Conservation (phyloP, 2,888 invertebrate species). For the Malacosoma neustria region DNA sequence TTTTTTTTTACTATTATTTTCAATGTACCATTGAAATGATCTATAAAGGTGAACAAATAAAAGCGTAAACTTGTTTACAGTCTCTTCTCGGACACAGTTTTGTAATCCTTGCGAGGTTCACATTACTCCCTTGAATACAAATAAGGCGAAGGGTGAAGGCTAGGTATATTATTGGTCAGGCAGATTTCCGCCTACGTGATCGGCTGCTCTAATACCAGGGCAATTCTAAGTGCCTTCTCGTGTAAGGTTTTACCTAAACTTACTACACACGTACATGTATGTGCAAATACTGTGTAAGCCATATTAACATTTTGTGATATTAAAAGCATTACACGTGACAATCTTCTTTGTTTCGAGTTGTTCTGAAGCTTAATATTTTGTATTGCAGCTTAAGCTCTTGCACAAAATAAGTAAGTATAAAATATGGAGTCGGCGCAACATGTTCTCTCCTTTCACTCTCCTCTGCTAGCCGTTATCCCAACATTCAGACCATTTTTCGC, state of each 20-base stretch:
- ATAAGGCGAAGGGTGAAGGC: conserved; percentile 48
- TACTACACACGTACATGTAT: not conserved
- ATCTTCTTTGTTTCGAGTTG: too few relatives aligned
- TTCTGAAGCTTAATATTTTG: too few relatives aligned
- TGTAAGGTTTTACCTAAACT: conserved; percentile 16
- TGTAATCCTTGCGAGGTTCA: conserved; percentile 41
- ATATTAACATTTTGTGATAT: too few relatives aligned
- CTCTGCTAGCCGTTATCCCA: too few relatives aligned
- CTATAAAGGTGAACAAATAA: conserved; percentile 22
- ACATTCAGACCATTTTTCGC: too few relatives aligned
- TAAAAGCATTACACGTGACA: too few relatives aligned
- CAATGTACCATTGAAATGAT: not conserved
- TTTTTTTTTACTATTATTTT: too few relatives aligned
- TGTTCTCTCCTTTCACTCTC: too few relatives aligned
- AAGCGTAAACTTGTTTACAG: conserved; percentile 46
- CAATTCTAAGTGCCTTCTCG: conserved; percentile 44
- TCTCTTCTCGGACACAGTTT: conserved; percentile 41
- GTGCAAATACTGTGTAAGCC: too few relatives aligned
- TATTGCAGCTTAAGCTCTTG: too few relatives aligned
- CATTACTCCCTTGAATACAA: conserved; percentile 39
- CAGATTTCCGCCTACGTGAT: conserved; percentile 53
- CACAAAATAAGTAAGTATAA: too few relatives aligned
- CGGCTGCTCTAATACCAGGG: conserved; percentile 34
- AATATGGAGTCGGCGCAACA: too few relatives aligned
- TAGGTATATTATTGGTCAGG: conserved; percentile 58